phyloP scores from a whole-genome alignment of 2,888 invertebrate species.

The Habroteleia sp. region DNA sequence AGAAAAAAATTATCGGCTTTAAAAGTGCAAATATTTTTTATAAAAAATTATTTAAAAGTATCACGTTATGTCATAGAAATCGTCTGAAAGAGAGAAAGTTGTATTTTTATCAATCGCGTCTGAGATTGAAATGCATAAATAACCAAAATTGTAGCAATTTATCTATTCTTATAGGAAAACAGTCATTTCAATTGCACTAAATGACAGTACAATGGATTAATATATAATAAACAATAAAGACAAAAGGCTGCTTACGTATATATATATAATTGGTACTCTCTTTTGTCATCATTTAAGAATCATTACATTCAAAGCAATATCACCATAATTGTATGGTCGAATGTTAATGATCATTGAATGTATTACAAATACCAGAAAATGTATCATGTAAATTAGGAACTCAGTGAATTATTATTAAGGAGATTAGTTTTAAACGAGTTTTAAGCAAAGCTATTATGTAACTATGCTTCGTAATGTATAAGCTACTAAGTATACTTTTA shows the following conservation, averaged over 20 bases:
- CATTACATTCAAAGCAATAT: conserved; percentile 17
- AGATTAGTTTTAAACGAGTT: conserved; percentile 2
- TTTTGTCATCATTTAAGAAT: conserved; percentile 29
- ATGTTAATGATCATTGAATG: background rate
- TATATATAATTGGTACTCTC: conserved; percentile 42
- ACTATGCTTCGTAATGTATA: background rate
- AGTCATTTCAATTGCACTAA: conserved; percentile 9
- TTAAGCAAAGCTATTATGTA: conserved; percentile 1
- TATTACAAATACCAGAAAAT: background rate
- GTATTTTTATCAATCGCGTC: background rate
- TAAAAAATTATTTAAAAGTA: conserved; percentile 9
- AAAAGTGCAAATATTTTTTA: conserved; percentile 9
- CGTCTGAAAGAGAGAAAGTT: conserved; percentile 23
- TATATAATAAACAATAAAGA: conserved; percentile 70
- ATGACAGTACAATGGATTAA: conserved; percentile 62
- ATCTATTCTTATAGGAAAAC: background rate
- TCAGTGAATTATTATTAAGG: background rate
- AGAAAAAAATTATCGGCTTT: conserved; percentile 10
- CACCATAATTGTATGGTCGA: background rate
- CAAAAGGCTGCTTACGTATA: conserved; percentile 62
- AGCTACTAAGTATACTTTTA: background rate
- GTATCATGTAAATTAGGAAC: conserved; percentile 1
- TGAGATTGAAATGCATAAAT: conserved; percentile 5
- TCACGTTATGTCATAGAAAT: conserved; percentile 8
- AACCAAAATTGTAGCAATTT: conserved; percentile 13